Evolutionary conservation across 2,113 vertebrate genomes (phyloP), one percentile per base, ranked within the genome.

Genomic region (Cololabis saira): DNA sequence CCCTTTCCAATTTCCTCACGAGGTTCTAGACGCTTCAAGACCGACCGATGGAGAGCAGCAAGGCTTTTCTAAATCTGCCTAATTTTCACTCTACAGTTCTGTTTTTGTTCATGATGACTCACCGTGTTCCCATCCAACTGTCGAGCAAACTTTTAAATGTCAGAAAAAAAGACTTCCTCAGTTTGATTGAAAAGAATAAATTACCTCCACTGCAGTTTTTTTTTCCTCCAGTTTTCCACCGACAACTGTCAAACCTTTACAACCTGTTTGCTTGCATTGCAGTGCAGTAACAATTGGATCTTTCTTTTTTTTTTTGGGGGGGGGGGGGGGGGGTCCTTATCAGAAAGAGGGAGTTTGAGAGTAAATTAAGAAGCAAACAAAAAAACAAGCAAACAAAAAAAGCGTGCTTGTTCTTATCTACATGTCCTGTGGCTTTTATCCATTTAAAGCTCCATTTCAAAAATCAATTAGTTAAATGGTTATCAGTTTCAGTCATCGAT

Each of bases 401-500:
- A 27, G 24, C 24, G 2, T 27, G 24, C 73, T 81, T 24, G 16
- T 74, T 80, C 67, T 58, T 43, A 14, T 61, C 54, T 10, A 1
- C 43, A 13, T 24, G 50, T 70, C 54, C 15, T 10, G 50, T 7
- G 33, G 33, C 33, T 1, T 37, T 37, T 37, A 37, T 37, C 33
- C 33, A 37, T 37, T 37, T 37, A 37, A 37, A 37, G 33, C 33
- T 37, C 33, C 10, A 37, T 37, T 37, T 37, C 33, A 37, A 11
- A 37, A 83, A 88, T 84, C 81, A 50, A 86, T 86, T 69, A 72
- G 86, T 85, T 80, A 84, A 85, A 80, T 77, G 74, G 71, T 84
- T 72, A 89, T 87, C 80, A 83, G 80, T 70, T 89, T 85, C 70
- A 71, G 67, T 66, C 77, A 88, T 88, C 13, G 76, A 87, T 82